phyloP scores from a whole-genome alignment of 2,113 vertebrate genomes.

The Dipodomys stephensi region DNA sequence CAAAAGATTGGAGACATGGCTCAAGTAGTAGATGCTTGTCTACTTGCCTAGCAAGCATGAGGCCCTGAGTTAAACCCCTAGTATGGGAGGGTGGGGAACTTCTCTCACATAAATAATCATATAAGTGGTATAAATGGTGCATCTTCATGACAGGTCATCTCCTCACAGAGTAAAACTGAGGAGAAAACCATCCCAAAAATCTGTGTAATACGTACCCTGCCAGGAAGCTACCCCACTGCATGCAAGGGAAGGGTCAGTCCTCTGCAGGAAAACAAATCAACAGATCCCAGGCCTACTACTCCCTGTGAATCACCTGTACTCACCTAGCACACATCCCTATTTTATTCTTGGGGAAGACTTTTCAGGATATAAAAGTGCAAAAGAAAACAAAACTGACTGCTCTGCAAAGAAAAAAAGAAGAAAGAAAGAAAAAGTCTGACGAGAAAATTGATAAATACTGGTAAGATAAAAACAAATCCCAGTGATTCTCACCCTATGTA shows the following conservation, averaged over 20 bases:
- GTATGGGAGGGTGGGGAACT: no score
- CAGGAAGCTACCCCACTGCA: accelerated
- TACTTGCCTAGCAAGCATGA: no score
- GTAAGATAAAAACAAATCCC: background rate
- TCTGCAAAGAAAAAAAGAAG: background rate
- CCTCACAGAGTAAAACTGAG: background rate
- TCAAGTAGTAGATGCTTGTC: no score
- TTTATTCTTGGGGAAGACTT: background rate
- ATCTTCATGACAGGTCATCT: background rate
- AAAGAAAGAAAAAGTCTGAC: background rate
- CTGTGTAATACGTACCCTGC: background rate
- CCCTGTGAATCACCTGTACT: background rate
- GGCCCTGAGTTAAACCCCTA: no score
- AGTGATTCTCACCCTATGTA: background rate
- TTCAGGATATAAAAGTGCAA: background rate
- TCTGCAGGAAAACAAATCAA: background rate
- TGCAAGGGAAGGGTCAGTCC: no score
- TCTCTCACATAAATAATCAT: background rate
- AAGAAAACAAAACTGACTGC: conserved; percentile 30
- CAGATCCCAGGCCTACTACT: accelerated
- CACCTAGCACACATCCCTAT: background rate
- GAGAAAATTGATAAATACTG: background rate
- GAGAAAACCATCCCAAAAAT: background rate
- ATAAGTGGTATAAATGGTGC: no score
- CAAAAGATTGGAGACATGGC: no score